A percentile compares a stretch with the other conserved stretches of the same genome.
phyloP scores from a whole-genome alignment of 2,113 vertebrate genomes.

The Ageneiosus marmoratus region DNA sequence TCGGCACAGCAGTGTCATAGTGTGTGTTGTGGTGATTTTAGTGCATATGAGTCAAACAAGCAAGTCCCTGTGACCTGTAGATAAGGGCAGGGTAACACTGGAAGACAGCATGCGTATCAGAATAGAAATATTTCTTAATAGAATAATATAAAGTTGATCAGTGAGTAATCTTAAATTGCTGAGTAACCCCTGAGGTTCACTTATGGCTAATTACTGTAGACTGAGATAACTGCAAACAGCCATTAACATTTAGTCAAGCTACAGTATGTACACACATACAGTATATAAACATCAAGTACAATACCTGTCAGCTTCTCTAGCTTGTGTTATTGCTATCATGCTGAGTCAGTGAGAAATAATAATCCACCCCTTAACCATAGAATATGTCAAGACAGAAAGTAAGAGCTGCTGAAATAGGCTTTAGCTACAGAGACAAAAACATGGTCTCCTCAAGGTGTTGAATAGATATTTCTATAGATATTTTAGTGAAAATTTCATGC shows the following conservation, averaged over 20 bases:
- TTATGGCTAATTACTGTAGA: background rate
- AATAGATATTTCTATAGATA: background rate
- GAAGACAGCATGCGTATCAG: background rate
- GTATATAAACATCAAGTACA: background rate
- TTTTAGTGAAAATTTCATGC: background rate
- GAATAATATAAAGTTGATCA: background rate
- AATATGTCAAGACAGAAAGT: background rate
- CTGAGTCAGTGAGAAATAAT: conserved; percentile 5
- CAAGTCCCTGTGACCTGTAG: background rate
- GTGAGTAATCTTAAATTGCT: background rate
- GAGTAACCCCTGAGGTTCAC: background rate
- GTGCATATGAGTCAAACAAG: background rate
- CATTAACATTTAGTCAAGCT: conserved; percentile 1
- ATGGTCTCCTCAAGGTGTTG: background rate
- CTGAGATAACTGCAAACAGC: background rate
- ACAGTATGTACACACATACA: background rate
- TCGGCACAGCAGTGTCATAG: background rate
- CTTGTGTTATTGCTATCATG: background rate
- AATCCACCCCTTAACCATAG: background rate
- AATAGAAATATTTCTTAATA: background rate
- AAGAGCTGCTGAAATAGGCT: background rate
- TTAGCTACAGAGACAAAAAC: conserved; percentile 1
- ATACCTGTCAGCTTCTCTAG: background rate
- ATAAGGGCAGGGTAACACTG: background rate
- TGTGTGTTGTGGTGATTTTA: background rate